Evolutionary conservation across 2,888 invertebrate species (phyloP).

Genomic region (Embidobia sp.): DNA sequence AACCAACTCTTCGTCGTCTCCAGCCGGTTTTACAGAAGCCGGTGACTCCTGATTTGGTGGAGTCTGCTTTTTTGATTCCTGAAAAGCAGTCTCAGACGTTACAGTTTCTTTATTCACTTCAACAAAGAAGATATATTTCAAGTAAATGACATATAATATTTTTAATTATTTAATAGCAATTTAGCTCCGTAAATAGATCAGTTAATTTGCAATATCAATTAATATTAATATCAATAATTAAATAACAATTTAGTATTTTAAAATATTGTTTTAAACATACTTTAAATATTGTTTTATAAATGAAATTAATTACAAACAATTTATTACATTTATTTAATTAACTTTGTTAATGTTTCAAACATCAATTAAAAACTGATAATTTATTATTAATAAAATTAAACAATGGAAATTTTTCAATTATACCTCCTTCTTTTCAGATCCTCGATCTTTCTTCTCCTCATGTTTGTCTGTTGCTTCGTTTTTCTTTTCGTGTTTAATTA

Average conservation of each 20-base stretch:
- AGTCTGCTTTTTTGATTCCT: slow-evolving; percentile 54
- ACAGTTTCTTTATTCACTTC: slow-evolving; percentile 47
- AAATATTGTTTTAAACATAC: too few species aligned
- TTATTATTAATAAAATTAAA: neutral
- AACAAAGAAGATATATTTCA: neutral
- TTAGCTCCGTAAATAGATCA: too few species aligned
- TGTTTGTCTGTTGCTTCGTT: slow-evolving; percentile 66
- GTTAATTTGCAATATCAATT: too few species aligned
- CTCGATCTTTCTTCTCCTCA: slow-evolving; percentile 77
- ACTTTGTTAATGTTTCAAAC: too few species aligned
- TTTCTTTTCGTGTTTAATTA: slow-evolving; percentile 73
- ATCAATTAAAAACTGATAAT: too few species aligned
- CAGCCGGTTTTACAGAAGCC: slow-evolving; percentile 54
- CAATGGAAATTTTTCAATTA: too few species aligned
- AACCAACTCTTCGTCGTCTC: slow-evolving; percentile 69
- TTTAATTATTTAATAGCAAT: too few species aligned
- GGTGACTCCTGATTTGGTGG: slow-evolving; percentile 48
- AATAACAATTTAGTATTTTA: too few species aligned
- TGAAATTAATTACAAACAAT: too few species aligned
- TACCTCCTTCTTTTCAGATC: slow-evolving; percentile 75
- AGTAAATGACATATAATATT: neutral
- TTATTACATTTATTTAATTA: too few species aligned
- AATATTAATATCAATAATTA: too few species aligned
- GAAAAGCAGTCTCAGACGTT: slow-evolving; percentile 31
- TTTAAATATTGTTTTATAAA: too few species aligned